Conservation (phyloP, 2,888 invertebrate genomes). For the Gari tellinella region DNA sequence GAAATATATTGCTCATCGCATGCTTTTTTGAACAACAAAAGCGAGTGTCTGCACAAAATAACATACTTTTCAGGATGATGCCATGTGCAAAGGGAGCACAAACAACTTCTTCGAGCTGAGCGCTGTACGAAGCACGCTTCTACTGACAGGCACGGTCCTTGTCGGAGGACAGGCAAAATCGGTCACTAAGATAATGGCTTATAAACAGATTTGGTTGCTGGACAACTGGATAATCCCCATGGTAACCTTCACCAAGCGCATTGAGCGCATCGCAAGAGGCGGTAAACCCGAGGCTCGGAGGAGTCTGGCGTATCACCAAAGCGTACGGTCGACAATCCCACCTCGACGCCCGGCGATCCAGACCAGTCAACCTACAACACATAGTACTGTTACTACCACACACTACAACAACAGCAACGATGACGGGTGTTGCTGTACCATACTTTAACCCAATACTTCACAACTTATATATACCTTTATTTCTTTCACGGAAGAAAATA, state of each 20-base stretch:
- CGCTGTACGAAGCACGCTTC: constrained; percentile 21
- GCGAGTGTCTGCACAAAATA: background rate
- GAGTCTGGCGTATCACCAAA: no score
- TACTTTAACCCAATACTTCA: no score
- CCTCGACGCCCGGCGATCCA: no score
- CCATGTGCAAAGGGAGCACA: constrained; percentile 31
- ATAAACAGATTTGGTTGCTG: constrained; percentile 28
- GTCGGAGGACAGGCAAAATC: constrained; percentile 39
- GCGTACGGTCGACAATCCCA: no score
- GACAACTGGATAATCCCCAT: constrained; percentile 25
- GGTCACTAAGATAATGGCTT: constrained; percentile 42
- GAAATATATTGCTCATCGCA: no score
- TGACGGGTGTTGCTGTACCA: no score
- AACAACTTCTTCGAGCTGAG: constrained; percentile 46
- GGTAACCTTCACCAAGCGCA: constrained; percentile 11
- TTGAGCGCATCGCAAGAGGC: constrained; percentile 22
- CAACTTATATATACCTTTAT: no score
- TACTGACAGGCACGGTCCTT: constrained; percentile 32
- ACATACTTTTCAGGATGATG: constrained; percentile 26
- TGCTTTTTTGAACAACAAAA: no score
- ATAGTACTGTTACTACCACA: no score
- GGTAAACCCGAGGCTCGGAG: background rate
- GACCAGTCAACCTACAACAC: no score
- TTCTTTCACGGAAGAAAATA: no score
- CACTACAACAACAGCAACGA: no score